These are phyloP conservation scores for Nymphalis polychloros DNA, from an alignment of 2,888 invertebrate species.

Conservation along the genomic window DNA sequence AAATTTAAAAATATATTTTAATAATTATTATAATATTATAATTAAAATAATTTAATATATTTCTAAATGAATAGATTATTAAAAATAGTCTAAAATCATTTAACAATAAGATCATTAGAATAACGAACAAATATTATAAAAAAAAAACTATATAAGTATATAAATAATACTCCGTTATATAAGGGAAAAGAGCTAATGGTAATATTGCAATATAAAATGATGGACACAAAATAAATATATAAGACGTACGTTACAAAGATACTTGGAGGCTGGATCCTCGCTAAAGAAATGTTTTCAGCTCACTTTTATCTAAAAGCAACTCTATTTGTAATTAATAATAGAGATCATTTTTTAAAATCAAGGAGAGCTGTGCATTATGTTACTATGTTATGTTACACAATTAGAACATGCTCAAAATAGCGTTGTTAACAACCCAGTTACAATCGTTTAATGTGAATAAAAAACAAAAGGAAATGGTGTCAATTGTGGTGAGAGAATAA, in stretches of 20 bases:
- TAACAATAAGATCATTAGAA: constrained; percentile 4
- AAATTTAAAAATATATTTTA: too few relatives aligned
- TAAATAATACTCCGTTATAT: not conserved
- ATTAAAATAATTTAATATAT: not conserved
- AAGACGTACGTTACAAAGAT: constrained; percentile 65
- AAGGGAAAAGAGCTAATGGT: not conserved
- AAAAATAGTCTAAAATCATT: not conserved
- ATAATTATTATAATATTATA: too few relatives aligned
- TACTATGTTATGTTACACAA: constrained; percentile 41
- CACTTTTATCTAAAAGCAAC: constrained; percentile 63
- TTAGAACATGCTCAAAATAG: constrained; percentile 57
- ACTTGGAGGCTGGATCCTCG: constrained; percentile 76
- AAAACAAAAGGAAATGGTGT: constrained; percentile 41
- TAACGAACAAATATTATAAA: not conserved
- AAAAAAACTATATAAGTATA: not conserved
- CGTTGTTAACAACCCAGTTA: constrained; percentile 49
- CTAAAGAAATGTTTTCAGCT: constrained; percentile 24
- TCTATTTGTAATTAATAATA: constrained; percentile 1
- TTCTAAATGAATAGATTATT: not conserved
- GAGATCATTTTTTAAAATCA: constrained; percentile 28
- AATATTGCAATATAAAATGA: not conserved
- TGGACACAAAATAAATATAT: constrained; percentile 1
- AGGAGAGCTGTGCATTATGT: constrained; percentile 63
- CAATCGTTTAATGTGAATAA: constrained; percentile 35
- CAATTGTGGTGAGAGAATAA: constrained; percentile 44